Evolutionary conservation across 2,888 invertebrate species (phyloP).

Genomic region (Cosmopolites sordidus): DNA sequence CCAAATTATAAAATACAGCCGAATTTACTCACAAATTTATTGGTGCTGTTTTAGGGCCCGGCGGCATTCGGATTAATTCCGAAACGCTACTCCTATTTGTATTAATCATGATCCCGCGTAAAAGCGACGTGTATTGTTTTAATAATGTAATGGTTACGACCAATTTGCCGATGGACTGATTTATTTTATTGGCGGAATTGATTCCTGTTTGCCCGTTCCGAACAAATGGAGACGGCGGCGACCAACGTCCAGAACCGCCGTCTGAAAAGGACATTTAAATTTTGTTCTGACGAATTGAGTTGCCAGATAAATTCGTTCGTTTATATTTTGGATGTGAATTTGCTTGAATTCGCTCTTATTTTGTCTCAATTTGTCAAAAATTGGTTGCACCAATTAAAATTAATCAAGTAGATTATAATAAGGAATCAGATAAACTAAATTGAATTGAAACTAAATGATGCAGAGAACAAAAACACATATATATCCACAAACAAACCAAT

Average conservation of each 20-base stretch:
- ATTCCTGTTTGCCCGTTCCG: background rate
- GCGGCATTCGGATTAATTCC: conserved; percentile 13
- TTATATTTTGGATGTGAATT: too few relatives aligned
- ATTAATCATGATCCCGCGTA: conserved; percentile 8
- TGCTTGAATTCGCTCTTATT: too few relatives aligned
- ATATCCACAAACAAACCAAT: too few relatives aligned
- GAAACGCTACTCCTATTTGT: conserved; percentile 10
- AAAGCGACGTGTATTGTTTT: conserved; percentile 8
- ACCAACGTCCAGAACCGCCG: background rate
- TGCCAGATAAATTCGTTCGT: too few relatives aligned
- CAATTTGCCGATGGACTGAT: conserved; percentile 2
- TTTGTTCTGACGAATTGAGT: too few relatives aligned
- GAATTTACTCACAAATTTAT: conserved; percentile 22
- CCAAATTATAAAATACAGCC: conserved; percentile 23
- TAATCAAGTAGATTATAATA: too few relatives aligned
- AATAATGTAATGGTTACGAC: conserved; percentile 1
- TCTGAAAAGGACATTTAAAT: too few relatives aligned
- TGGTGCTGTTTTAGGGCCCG: conserved; percentile 9
- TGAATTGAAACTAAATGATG: too few relatives aligned
- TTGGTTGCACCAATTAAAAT: too few relatives aligned
- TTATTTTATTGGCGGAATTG: conserved; percentile 2
- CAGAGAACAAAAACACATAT: too few relatives aligned
- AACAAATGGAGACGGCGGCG: background rate
- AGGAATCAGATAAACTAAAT: too few relatives aligned
- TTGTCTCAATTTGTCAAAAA: too few relatives aligned